Conservation (phyloP, 2,113 vertebrate genomes). For the Phaethornis superciliosus region DNA sequence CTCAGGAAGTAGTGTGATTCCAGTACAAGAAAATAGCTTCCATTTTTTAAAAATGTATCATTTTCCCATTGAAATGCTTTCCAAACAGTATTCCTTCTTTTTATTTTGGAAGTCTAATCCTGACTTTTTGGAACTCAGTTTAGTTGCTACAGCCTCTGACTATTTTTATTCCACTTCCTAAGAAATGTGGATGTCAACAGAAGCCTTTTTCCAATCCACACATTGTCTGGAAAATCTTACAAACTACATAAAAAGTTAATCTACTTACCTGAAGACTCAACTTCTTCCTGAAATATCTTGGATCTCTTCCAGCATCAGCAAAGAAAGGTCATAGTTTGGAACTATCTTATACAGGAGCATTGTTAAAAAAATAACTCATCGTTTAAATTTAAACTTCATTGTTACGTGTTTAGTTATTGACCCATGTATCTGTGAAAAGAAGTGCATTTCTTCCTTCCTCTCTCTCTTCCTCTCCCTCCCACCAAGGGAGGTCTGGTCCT, state of each 20-base stretch:
- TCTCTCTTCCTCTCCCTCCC: constrained; percentile 5
- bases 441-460: constrained; percentile 51
- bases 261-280: constrained; percentile 55
- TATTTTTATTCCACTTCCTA: constrained; percentile 32
- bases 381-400: constrained; percentile 60
- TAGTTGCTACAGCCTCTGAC: not conserved
- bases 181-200: not conserved
- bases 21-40: not conserved
- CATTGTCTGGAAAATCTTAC: constrained; percentile 51
- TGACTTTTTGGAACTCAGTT: not conserved
- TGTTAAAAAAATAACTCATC: not conserved
- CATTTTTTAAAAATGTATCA: not conserved
- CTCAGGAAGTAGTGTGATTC: not conserved
- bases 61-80: not conserved
- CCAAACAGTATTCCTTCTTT: not conserved
- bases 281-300: constrained; percentile 42
- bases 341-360: not conserved
- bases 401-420: constrained; percentile 8
- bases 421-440: not conserved
- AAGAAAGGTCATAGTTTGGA: not conserved
- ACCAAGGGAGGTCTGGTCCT: not conserved
- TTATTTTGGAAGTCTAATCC: not conserved
- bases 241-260: constrained; percentile 30
- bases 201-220: constrained; percentile 37
- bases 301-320: constrained; percentile 24